phyloP scores from a whole-genome alignment of 2,797 vertebrate genomes.

The Leptatherina wallacei region DNA sequence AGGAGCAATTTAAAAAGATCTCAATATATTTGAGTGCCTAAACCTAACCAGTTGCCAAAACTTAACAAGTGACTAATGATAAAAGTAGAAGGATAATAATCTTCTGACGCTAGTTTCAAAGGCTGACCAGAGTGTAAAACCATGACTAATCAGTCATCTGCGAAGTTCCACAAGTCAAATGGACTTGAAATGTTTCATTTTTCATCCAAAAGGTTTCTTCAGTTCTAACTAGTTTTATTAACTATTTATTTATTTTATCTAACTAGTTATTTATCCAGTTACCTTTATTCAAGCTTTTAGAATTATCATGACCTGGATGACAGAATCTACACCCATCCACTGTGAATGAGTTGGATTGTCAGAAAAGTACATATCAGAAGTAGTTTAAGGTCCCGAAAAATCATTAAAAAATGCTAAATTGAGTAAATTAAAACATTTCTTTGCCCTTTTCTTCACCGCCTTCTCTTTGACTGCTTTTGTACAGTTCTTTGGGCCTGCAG shows the following conservation, averaged over 20 bases:
- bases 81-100: neutral
- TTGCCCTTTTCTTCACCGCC: constrained; percentile 11
- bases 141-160: neutral
- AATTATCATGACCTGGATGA: too few species aligned
- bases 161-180: too few species aligned
- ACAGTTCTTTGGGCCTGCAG: constrained; percentile 22
- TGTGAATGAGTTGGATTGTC: neutral
- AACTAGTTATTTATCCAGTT: too few species aligned
- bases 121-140: neutral
- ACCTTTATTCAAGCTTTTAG: too few species aligned
- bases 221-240: too few species aligned
- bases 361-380: neutral
- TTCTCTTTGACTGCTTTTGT: constrained; percentile 30
- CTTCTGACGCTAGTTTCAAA: neutral
- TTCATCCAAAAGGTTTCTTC: too few species aligned
- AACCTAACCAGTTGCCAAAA: neutral
- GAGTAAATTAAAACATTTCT: neutral
- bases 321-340: too few species aligned
- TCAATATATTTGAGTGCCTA: neutral
- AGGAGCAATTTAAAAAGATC: neutral
- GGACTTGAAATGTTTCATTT: too few species aligned
- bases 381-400: neutral
- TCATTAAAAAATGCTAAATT: neutral
- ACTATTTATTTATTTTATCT: too few species aligned
- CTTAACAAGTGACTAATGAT: neutral